Conservation (phyloP, 2,888 invertebrate species). For the Pristionchus japonicus region DNA sequence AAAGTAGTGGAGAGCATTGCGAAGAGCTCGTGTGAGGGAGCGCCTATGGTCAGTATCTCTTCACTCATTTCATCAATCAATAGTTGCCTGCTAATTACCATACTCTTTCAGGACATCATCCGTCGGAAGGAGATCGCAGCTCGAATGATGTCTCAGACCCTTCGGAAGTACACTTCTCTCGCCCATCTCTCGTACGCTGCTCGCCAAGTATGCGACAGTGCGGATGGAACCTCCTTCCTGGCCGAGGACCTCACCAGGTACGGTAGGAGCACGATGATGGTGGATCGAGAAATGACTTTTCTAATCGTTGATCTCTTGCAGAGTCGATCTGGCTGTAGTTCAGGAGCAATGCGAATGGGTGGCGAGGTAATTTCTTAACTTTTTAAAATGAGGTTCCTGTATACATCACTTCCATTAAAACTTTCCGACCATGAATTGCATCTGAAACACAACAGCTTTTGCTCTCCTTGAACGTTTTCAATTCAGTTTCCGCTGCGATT, state of each 20-base stretch:
- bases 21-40: constrained; percentile 89
- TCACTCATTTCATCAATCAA: not conserved
- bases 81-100: not conserved
- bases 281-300: not conserved
- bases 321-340: constrained; percentile 97
- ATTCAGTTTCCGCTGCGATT: constrained; percentile 42
- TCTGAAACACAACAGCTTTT: not conserved
- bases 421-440: not conserved
- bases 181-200: constrained; percentile 97
- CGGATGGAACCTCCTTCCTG: constrained; percentile 96
- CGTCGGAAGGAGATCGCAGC: constrained; percentile 81
- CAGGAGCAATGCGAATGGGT: constrained; percentile 94
- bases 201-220: constrained; percentile 93
- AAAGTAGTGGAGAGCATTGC: constrained; percentile 90
- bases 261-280: not conserved
- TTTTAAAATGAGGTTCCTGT: not conserved
- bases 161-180: constrained; percentile 90
- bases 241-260: constrained; percentile 88
- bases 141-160: constrained; percentile 75
- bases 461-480: not conserved
- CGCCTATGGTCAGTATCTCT: constrained; percentile 82
- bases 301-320: constrained; percentile 41
- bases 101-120: constrained; percentile 76
- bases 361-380: constrained; percentile 83
- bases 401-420: constrained; percentile 78